phyloP scores from a whole-genome alignment of 1,140 invertebrate species.

The Brachionus calyciflorus region DNA sequence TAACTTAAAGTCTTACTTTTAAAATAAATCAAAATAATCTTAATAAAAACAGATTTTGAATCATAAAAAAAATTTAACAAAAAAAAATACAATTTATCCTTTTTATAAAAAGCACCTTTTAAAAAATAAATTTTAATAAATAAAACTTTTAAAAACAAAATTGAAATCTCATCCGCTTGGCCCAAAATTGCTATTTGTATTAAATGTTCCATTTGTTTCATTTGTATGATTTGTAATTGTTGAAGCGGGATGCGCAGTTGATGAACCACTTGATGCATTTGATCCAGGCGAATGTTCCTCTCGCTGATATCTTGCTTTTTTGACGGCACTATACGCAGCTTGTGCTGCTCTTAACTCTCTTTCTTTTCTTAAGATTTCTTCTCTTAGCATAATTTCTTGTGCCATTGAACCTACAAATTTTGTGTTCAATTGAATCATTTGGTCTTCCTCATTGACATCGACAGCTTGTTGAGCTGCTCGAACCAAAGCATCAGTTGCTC shows the following conservation, averaged over 20 bases:
- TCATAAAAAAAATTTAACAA: too few species aligned
- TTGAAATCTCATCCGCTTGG: too few species aligned
- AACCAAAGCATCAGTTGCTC: conserved; percentile 94
- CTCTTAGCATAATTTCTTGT: conserved; percentile 62
- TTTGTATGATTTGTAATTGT: conserved; percentile 5
- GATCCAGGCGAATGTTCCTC: conserved; percentile 27
- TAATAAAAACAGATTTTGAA: too few species aligned
- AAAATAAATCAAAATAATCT: too few species aligned
- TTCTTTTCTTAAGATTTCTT: conserved; percentile 84
- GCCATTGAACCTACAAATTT: conserved; percentile 79
- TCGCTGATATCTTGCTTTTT: conserved; percentile 42
- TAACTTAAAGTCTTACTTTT: too few species aligned
- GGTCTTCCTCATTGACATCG: conserved; percentile 77
- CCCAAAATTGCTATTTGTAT: neutral
- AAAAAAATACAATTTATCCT: too few species aligned
- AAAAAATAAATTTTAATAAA: neutral
- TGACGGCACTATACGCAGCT: conserved; percentile 56
- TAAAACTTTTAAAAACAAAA: too few species aligned
- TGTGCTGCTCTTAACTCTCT: conserved; percentile 86
- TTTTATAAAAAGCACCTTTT: conserved; percentile 30
- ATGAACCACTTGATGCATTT: neutral
- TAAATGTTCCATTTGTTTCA: conserved; percentile 14
- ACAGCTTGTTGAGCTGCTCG: conserved; percentile 87
- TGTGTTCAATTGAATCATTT: conserved; percentile 80
- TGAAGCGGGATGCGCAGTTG: conserved; percentile 1